Evolutionary conservation across 2,888 invertebrate species (phyloP).

Genomic region (Erynnis tages): DNA sequence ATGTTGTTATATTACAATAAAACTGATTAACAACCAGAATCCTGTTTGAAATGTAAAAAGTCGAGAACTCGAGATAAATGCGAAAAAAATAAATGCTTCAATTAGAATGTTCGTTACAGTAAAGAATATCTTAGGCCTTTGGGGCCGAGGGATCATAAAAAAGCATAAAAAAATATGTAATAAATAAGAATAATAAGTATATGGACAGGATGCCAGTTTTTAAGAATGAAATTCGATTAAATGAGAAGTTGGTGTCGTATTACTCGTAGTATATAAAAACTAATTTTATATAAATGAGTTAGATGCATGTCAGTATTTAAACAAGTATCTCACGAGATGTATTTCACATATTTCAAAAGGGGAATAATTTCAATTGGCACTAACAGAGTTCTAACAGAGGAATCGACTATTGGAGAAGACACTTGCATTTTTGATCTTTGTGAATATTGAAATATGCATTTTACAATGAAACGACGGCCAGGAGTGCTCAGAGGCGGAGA

Average conservation of each 20-base stretch:
- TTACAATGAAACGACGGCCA: no score
- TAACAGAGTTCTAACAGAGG: no score
- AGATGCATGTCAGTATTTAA: no score
- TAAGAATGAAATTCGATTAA: neutral
- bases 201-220: constrained; percentile 6
- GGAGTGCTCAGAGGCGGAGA: no score
- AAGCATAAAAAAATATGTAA: neutral
- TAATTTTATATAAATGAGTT: neutral
- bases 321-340: no score
- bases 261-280: neutral
- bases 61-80: neutral
- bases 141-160: neutral
- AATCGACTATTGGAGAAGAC: no score
- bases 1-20: neutral
- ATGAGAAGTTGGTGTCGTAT: neutral
- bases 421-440: no score
- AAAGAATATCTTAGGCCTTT: neutral
- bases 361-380: no score
- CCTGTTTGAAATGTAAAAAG: neutral
- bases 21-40: constrained; percentile 3
- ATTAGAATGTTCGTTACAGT: neutral
- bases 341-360: no score
- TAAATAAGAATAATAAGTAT: neutral
- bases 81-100: neutral
- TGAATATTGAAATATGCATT: no score